Conservation (phyloP, 2,888 invertebrate species). For the Dastarcus helophoroides region DNA sequence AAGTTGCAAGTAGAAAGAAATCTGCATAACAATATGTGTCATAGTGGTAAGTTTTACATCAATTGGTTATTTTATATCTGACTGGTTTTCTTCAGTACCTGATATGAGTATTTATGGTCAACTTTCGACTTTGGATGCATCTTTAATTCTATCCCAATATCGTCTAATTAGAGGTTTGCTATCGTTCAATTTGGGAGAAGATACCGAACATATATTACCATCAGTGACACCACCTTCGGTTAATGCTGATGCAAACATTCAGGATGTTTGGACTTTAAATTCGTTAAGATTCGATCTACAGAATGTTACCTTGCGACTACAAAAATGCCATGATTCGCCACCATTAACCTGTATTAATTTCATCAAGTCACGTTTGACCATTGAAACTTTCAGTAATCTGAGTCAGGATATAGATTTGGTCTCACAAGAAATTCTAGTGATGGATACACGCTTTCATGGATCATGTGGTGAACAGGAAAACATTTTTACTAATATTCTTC, state of each 20-base stretch:
- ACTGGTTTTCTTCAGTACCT: slow-evolving; percentile 43
- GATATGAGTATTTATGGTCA: slow-evolving; percentile 78
- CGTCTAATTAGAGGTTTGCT: slow-evolving; percentile 78
- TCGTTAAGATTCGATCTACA: slow-evolving; percentile 73
- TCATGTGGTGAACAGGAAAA: slow-evolving; percentile 64
- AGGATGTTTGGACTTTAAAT: slow-evolving; percentile 63
- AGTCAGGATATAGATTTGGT: slow-evolving; percentile 87
- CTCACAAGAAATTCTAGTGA: slow-evolving; percentile 77
- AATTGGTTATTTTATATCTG: background rate
- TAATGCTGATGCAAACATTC: slow-evolving; percentile 26
- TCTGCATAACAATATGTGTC: slow-evolving; percentile 45
- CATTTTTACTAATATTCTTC: slow-evolving; percentile 80
- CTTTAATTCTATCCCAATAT: slow-evolving; percentile 76
- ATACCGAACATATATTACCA: slow-evolving; percentile 52
- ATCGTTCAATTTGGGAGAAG: slow-evolving; percentile 81
- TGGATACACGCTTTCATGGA: slow-evolving; percentile 59
- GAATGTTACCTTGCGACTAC: slow-evolving; percentile 70
- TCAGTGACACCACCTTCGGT: slow-evolving; percentile 26
- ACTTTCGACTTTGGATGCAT: slow-evolving; percentile 72
- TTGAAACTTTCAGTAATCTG: slow-evolving; percentile 78
- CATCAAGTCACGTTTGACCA: slow-evolving; percentile 74
- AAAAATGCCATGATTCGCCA: slow-evolving; percentile 46
- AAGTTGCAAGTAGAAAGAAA: slow-evolving; percentile 74
- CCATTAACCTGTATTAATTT: slow-evolving; percentile 82
- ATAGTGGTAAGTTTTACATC: slow-evolving; percentile 22